Base-by-base conservation (phyloP, 1,140 invertebrate genomes). In the Leptestheria dahalacensis region DNA sequence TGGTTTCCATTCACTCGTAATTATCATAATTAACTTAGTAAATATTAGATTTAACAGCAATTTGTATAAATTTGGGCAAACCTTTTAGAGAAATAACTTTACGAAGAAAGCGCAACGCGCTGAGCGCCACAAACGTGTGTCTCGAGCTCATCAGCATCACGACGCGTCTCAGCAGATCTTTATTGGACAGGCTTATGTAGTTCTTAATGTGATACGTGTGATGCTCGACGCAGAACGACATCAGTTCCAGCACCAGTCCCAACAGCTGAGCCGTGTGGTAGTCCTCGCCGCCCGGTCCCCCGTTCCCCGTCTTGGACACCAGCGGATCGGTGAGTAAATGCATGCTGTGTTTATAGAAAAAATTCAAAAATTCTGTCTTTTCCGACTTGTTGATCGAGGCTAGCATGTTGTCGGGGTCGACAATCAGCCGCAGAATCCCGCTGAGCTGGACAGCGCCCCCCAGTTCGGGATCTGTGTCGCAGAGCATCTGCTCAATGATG, bases 201-300 rank as follows among this genome's bases (percentile, higher is more conserved):
- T 95, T 97, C 72, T 97, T 97, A 69, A 98, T 96, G 73, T 98
- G 93, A 77, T 95, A 97, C 15, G 77, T 75, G 75, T 99, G 97
- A 78, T 98, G 94, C 74, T 99, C 96, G n/a, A 99, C 92, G 75
- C 95, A 99, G 73, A 99, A 99, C n/a, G 91, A 91, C 55, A 99
- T 76, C 64, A 99, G 75, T 72, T 99, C 95, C 59, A 99, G 72
- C 48, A 99, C 93, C 54, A 98, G 76, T 50, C 91, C 89, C 48
- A 97, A 76, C 52, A 99, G 76, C 74, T 98, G 94, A 57, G 95
- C 93, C 56, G 90, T 94, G 72, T 91, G 85, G 70, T 95, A 96
- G 73, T 97, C 92, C 75, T 99, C 95, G 69, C 83, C 86, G 57
- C 79, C 82, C 15, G 89, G 88, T 67, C 82, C 83, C 62, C 91